Conservation (phyloP, 2,113 vertebrate species). For the Lepus europaeus region DNA sequence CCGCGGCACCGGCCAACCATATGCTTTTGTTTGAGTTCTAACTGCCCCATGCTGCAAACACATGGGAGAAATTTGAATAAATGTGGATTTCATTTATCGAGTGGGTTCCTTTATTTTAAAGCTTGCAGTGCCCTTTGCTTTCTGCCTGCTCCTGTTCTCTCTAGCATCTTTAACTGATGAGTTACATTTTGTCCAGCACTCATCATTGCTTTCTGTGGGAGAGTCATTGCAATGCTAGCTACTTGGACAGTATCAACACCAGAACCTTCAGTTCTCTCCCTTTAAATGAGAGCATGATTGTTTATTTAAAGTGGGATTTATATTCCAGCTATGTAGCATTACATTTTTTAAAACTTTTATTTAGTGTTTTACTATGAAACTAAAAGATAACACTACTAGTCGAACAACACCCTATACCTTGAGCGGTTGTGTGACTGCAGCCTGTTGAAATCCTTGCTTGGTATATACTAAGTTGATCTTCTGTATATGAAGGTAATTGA, state of each 20-base stretch:
- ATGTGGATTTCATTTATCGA: neutral
- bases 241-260: neutral
- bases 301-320: neutral
- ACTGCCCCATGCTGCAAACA: neutral
- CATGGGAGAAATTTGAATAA: neutral
- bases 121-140: neutral
- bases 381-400: too few species aligned
- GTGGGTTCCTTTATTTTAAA: neutral
- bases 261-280: neutral
- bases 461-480: too few species aligned
- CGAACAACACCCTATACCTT: too few species aligned
- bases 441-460: too few species aligned
- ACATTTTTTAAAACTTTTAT: neutral
- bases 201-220: neutral
- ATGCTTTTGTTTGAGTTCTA: neutral
- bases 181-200: constrained; percentile 45
- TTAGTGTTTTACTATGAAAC: too few species aligned
- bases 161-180: neutral
- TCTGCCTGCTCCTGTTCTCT: neutral
- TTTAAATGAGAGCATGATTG: neutral
- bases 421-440: too few species aligned
- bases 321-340: neutral
- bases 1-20: too few species aligned
- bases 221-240: neutral
- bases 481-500: too few species aligned